Evolutionary conservation across 1,140 invertebrate species (phyloP), one percentile per base, ranked within the genome.

Genomic region (Brevipalpus yothersi): DNA sequence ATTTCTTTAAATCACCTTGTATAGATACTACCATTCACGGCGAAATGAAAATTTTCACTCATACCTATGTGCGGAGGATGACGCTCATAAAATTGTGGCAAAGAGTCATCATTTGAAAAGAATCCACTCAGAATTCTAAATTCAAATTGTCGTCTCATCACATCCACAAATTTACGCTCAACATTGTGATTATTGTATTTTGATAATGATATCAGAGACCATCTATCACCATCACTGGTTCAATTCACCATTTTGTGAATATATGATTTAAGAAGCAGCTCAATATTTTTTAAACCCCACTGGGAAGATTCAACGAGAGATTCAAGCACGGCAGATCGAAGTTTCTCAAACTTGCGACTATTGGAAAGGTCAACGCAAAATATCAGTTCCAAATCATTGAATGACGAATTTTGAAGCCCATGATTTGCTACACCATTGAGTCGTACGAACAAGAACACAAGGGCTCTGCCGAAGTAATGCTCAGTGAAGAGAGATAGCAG

Each of bases 191-290:
- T 76, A 54, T 73, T 73, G 82, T 74, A 84, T 72, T 94, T 95
- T 51, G 89, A 90, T 55, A 99, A 76, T 1, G 92, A 94, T 67
- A 99, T 96, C 49, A 99, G 77, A 41, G 88, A 94, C 95, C 95
- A 99, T 64, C 87, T 78, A 72, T 97, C 93, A 19, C 89, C 85
- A 68, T 87, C 63, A 17, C 66, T 63, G 68, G 82, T 84, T 51
- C 97, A 92, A 76, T 97, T 96, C n/a, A 98, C 92, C 93, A 99
- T 97, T 73, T 99, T 98, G 69, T 89, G 85, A 12, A 99, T 92
- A 75, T 98, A 97, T 17, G 92, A 68, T 95, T 96, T 57, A 98
- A 75, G 65, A 82, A 86, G 71, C 89, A 92, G 17, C 86, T 82
- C 56, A 83, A 84, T 67, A 95, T 93, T 64, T 89, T 83, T 61